Evolutionary conservation across 2,888 invertebrate species (phyloP).

Genomic region (Dorcus hopei): DNA sequence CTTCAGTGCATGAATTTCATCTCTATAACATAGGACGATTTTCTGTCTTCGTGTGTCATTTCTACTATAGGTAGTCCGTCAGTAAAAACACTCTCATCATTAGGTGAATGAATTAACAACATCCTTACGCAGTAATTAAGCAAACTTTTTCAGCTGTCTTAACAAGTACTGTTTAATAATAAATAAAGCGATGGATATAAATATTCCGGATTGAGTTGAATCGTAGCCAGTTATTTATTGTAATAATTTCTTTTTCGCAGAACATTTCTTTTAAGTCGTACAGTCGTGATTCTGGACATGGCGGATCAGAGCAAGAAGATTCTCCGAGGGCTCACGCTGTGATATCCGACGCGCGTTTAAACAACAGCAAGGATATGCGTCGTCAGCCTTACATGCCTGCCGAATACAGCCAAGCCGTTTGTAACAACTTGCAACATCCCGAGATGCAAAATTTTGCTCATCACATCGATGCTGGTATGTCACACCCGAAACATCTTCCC

Average conservation of each 20-base stretch:
- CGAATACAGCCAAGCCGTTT: constrained; percentile 44
- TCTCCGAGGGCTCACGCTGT: constrained; percentile 60
- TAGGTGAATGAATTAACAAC: too few species aligned
- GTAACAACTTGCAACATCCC: constrained; percentile 35
- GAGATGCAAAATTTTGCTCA: constrained; percentile 40
- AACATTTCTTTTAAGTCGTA: constrained; percentile 84
- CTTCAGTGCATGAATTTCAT: background rate
- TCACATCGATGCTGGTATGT: constrained; percentile 34
- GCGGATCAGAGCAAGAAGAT: constrained; percentile 65
- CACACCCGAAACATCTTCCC: constrained; percentile 40
- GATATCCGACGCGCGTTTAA: constrained; percentile 53
- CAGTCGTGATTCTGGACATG: constrained; percentile 62
- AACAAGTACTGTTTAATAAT: too few species aligned
- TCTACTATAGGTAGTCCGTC: too few species aligned
- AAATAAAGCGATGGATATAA: too few species aligned
- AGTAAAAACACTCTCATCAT: too few species aligned
- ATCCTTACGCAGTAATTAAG: too few species aligned
- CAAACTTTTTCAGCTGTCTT: too few species aligned
- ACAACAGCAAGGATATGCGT: constrained; percentile 56
- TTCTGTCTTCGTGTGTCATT: too few species aligned
- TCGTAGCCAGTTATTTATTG: too few species aligned
- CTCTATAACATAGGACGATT: too few species aligned
- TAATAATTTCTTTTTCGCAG: constrained; percentile 51
- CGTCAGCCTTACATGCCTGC: constrained; percentile 51
- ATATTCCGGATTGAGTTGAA: too few species aligned